phyloP scores from a whole-genome alignment of 2,888 invertebrate species.

The Melinaea marsaeus region DNA sequence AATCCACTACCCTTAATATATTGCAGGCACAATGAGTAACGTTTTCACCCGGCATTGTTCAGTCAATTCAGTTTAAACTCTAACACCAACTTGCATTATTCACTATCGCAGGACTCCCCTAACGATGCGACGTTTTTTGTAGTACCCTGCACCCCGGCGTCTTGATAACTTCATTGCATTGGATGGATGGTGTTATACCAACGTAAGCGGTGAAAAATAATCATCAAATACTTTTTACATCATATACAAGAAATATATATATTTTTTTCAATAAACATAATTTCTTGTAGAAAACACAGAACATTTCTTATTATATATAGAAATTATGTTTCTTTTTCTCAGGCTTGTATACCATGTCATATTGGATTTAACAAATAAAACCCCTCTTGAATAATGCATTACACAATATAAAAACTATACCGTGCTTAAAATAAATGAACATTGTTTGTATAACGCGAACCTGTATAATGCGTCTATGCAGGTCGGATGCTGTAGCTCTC shows the following conservation, averaged over 20 bases:
- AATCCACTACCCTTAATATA: slow-evolving; percentile 5
- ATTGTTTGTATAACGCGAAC: slow-evolving; percentile 37
- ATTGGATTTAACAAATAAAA: too few relatives aligned
- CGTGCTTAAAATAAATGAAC: too few relatives aligned
- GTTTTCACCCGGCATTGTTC: slow-evolving; percentile 60
- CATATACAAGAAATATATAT: too few relatives aligned
- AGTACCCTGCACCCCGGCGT: slow-evolving; percentile 55
- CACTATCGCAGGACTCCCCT: slow-evolving; percentile 60
- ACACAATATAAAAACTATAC: too few relatives aligned
- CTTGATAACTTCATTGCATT: slow-evolving; percentile 75
- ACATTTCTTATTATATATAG: too few relatives aligned
- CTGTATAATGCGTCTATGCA: slow-evolving; percentile 64
- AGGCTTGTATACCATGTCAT: too few relatives aligned
- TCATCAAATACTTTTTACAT: neutral
- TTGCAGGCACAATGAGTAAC: slow-evolving; percentile 21
- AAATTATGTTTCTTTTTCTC: too few relatives aligned
- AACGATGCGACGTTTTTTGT: slow-evolving; percentile 18
- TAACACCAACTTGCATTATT: slow-evolving; percentile 66
- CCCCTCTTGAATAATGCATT: neutral
- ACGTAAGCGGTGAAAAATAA: slow-evolving; percentile 21
- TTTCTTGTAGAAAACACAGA: too few relatives aligned
- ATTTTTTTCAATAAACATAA: too few relatives aligned
- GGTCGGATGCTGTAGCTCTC: slow-evolving; percentile 70
- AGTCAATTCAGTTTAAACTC: slow-evolving; percentile 70
- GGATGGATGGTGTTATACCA: slow-evolving; percentile 45